Base-by-base conservation (phyloP, 2,797 vertebrate species). In the Limosa lapponica region DNA sequence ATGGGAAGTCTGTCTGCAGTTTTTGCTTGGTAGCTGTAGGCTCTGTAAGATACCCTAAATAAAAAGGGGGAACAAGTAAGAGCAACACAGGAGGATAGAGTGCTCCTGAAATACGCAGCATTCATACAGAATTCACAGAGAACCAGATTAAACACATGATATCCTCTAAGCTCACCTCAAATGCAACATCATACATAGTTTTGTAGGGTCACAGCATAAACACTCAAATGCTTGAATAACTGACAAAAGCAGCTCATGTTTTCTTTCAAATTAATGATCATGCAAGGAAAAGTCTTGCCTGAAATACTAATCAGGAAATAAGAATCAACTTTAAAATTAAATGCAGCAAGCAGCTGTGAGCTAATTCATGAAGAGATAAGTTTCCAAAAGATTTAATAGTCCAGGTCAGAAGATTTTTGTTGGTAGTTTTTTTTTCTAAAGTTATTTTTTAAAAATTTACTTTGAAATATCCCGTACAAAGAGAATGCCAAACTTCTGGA, bases 341-440 rank as follows among this genome's bases (percentile, higher is more conserved):
- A 81, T 30, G 20, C 37, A 78, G 8, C 17, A 66, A 69, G 32
- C 11, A n/a, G 1, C 25, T 58, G 39, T 66, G 24, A 57, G 3
- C 6, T 69, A 74, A 34, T 52, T 67, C 11, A 55, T 36, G 23
- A 65, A 74, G 5, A 49, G 0, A 5, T 10, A 73, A 36, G 13
- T 59, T 17, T 83, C 36, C 5, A 81, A 59, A 73, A 83, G 6
- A 1, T 51, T 77, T 55, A 36, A 9, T 20, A 9, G 8, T n/a
- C 25, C 25, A 57, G 6, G 8, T 78, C 36, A 74, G 32, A 61
- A 72, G 5, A 65, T 3, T 9, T 7, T 24, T 69, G 24, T n/a
- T 36, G 7, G 0, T 54, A n/a, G 0, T 0, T 2, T 49, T 34
- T 34, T 52, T 49, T 34, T 20, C 5, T 1, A 48, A 51, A 57